A percentile compares a stretch with the other conserved stretches of the same genome.
These are phyloP conservation scores for Tiliacea citrago DNA, from an alignment of 2,888 invertebrate genomes.

Conservation along the genomic window DNA sequence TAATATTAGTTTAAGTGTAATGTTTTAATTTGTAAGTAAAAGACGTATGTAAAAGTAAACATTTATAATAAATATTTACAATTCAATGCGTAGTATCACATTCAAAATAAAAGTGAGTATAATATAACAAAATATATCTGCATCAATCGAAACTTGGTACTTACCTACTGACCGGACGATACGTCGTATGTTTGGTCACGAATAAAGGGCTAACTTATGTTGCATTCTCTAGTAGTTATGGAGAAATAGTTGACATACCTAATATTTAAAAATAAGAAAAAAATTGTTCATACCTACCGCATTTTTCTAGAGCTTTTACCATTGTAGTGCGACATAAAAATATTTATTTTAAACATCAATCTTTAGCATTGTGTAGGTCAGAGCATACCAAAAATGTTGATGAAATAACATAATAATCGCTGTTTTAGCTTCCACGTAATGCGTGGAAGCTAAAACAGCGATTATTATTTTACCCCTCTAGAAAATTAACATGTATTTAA, in stretches of 20 bases:
- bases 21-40: conserved; percentile 66
- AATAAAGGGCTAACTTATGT: conserved; percentile 12
- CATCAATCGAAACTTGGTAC: conserved; percentile 76
- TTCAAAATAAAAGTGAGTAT: conserved; percentile 84
- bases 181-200: conserved; percentile 57
- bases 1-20: conserved; percentile 18
- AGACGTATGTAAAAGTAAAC: conserved; percentile 80
- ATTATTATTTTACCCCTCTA: not conserved
- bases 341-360: conserved; percentile 11
- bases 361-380: not conserved
- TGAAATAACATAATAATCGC: conserved; percentile 19
- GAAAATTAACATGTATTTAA: not conserved
- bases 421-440: conserved; percentile 2
- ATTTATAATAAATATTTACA: conserved; percentile 89
- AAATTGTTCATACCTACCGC: conserved; percentile 20
- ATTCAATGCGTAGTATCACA: conserved; percentile 85
- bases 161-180: conserved; percentile 72
- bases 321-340: conserved; percentile 8
- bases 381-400: not conserved
- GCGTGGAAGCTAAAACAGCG: too few species aligned
- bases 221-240: conserved; percentile 48
- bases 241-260: not conserved
- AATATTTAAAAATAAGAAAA: conserved; percentile 6
- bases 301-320: not conserved
- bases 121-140: conserved; percentile 85